Conservation (phyloP, 2,797 vertebrate genomes). For the Agapornis canus region DNA sequence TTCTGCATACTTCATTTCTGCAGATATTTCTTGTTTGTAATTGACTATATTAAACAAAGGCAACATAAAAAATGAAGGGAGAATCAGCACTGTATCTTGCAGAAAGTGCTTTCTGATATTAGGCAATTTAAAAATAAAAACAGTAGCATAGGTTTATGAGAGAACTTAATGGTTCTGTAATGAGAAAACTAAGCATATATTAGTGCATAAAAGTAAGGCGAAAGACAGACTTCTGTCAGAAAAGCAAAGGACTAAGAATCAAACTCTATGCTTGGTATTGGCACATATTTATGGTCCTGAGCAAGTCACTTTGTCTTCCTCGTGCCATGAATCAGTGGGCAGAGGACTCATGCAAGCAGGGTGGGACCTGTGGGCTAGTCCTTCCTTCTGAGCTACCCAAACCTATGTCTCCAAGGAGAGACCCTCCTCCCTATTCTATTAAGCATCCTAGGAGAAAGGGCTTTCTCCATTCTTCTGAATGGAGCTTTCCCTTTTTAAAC, state of each 20-base stretch:
- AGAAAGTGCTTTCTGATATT: conserved; percentile 43
- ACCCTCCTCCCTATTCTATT: neutral
- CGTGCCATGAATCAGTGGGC: neutral
- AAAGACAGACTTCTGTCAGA: neutral
- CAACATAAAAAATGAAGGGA: conserved; percentile 51
- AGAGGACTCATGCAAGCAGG: neutral
- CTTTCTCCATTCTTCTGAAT: neutral
- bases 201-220: neutral
- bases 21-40: conserved; percentile 73
- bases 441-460: neutral
- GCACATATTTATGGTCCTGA: neutral
- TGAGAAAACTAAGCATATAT: conserved; percentile 31
- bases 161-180: conserved; percentile 27
- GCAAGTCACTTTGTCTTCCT: neutral
- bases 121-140: conserved; percentile 52
- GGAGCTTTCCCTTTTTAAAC: neutral
- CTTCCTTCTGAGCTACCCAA: neutral
- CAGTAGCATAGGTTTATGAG: conserved; percentile 23
- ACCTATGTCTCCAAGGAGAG: neutral
- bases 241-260: neutral
- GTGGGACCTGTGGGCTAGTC: neutral
- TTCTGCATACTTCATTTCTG: conserved; percentile 61
- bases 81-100: conserved; percentile 1
- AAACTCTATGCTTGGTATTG: neutral
- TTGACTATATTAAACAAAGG: conserved; percentile 67